Conservation (phyloP, 2,888 invertebrate genomes). For the Epirrita christyi region DNA sequence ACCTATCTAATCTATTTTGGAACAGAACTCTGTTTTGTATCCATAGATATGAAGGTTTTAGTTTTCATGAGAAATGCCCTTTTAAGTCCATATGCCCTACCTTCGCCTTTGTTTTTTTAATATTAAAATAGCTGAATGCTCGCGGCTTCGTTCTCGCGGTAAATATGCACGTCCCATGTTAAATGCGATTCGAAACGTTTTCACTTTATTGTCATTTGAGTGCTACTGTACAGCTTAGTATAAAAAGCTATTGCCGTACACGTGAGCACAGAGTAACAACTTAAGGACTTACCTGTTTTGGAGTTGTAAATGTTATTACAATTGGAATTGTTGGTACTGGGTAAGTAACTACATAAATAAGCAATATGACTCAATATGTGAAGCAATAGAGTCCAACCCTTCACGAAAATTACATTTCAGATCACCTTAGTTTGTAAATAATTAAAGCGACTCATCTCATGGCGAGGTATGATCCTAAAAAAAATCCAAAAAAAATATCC, state of each 20-base stretch:
- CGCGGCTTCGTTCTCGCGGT: constrained; percentile 33
- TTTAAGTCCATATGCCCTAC: constrained; percentile 34
- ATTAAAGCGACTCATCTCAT: too few relatives aligned
- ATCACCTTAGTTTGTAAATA: too few relatives aligned
- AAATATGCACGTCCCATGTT: constrained; percentile 26
- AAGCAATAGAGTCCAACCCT: constrained; percentile 1
- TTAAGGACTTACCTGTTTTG: too few relatives aligned
- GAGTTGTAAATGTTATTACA: neutral
- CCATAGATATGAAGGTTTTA: too few relatives aligned
- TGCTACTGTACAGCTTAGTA: constrained; percentile 6
- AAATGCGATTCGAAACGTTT: constrained; percentile 26
- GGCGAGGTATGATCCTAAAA: too few relatives aligned
- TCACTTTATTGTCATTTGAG: constrained; percentile 20
- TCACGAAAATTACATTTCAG: too few relatives aligned
- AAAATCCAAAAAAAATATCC: too few relatives aligned
- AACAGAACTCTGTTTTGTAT: too few relatives aligned
- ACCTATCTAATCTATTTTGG: too few relatives aligned
- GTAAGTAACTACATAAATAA: too few relatives aligned
- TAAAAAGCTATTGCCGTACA: neutral
- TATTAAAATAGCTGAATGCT: constrained; percentile 48
- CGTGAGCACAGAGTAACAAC: too few relatives aligned
- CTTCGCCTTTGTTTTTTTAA: constrained; percentile 37
- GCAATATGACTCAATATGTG: neutral
- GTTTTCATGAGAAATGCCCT: constrained; percentile 53
- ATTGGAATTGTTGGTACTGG: neutral